Conservation (phyloP, 2,113 vertebrate species). For the Mola mola region DNA sequence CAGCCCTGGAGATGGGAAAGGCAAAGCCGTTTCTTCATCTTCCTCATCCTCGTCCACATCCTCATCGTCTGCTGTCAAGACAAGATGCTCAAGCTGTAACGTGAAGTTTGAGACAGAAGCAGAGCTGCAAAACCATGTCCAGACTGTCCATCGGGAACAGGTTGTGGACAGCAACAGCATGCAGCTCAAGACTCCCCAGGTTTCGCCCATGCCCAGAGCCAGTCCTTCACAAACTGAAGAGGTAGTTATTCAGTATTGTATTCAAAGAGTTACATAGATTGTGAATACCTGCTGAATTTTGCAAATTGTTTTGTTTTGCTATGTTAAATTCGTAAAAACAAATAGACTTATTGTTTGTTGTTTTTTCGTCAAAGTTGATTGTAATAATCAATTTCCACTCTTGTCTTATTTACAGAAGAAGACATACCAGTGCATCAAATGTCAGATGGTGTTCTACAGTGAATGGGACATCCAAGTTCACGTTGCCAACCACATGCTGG, state of each 20-base stretch:
- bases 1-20: slow-evolving; percentile 89
- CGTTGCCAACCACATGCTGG: slow-evolving; percentile 99
- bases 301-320: not conserved
- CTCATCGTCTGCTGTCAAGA: slow-evolving; percentile 83
- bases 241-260: slow-evolving; percentile 78
- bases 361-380: not conserved
- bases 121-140: slow-evolving; percentile 95
- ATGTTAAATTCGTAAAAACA: not conserved
- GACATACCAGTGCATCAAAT: slow-evolving; percentile 99
- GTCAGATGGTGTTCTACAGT: slow-evolving; percentile 99
- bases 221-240: slow-evolving; percentile 97
- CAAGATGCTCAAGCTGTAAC: slow-evolving; percentile 95
- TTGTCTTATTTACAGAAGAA: slow-evolving; percentile 88
- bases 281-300: not conserved
- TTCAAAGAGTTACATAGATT: slow-evolving; percentile 5
- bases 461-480: slow-evolving; percentile 99
- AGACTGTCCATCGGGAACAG: slow-evolving; percentile 92
- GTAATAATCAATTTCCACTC: slow-evolving; percentile 43
- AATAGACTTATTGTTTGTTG: not conserved
- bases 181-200: slow-evolving; percentile 93
- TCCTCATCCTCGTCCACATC: slow-evolving; percentile 80
- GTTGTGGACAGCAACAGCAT: slow-evolving; percentile 87
- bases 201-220: slow-evolving; percentile 96
- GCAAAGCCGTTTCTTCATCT: slow-evolving; percentile 86
- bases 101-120: slow-evolving; percentile 98